A percentile compares a stretch with the other conserved stretches of the same genome.
Evolutionary conservation across 2,113 vertebrate species (phyloP).

Genomic region (Pseudopipra pipra): DNA sequence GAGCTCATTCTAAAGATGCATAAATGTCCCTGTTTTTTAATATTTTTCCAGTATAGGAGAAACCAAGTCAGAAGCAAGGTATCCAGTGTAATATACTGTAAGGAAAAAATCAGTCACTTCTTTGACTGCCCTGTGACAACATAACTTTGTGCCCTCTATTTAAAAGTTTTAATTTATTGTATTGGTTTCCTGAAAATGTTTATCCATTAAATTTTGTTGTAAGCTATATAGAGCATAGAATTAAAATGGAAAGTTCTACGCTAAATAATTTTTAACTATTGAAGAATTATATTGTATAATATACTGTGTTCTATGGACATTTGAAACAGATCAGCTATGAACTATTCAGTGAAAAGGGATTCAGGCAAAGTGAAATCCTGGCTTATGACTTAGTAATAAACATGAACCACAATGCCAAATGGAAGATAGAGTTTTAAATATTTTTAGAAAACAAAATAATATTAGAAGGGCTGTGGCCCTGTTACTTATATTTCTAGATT

Average conservation of each 20-base stretch:
- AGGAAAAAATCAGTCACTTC: slow-evolving; percentile 31
- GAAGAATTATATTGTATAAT: slow-evolving; percentile 63
- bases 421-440: slow-evolving; percentile 60
- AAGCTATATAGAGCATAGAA: slow-evolving; percentile 58
- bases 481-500: slow-evolving; percentile 52
- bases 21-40: neutral
- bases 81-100: slow-evolving; percentile 48
- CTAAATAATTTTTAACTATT: slow-evolving; percentile 45
- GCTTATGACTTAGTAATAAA: slow-evolving; percentile 39
- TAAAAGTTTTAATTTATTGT: slow-evolving; percentile 68
- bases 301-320: slow-evolving; percentile 38
- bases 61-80: slow-evolving; percentile 45
- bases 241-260: slow-evolving; percentile 50
- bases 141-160: slow-evolving; percentile 55
- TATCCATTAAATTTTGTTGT: slow-evolving; percentile 50
- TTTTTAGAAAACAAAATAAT: slow-evolving; percentile 56
- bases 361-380: slow-evolving; percentile 55
- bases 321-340: slow-evolving; percentile 51
- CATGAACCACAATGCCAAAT: slow-evolving; percentile 65
- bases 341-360: slow-evolving; percentile 43
- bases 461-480: slow-evolving; percentile 25
- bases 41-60: slow-evolving; percentile 47
- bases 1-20: slow-evolving; percentile 48
- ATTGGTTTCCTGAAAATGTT: slow-evolving; percentile 58
- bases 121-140: slow-evolving; percentile 47